Conservation (phyloP, 2,797 vertebrate species). For the Hippoglossus hippoglossus region DNA sequence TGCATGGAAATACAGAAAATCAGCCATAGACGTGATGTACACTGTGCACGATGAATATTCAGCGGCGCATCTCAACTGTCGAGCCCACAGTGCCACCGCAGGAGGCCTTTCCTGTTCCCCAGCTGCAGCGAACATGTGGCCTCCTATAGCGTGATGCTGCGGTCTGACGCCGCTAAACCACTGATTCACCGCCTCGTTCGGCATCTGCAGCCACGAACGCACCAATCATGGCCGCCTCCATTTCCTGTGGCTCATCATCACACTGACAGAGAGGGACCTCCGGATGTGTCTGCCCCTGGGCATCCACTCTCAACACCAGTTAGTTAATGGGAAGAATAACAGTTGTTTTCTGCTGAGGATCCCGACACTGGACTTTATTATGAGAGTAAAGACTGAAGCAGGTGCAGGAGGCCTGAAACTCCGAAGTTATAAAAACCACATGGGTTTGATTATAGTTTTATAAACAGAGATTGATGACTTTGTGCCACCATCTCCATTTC, state of each 20-base stretch:
- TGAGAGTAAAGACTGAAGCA: conserved; percentile 21
- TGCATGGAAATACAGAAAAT: background rate
- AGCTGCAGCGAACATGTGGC: background rate
- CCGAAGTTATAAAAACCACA: background rate
- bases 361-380: conserved; percentile 15
- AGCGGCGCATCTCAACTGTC: background rate
- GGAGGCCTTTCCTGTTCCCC: background rate
- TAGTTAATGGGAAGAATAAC: conserved; percentile 63
- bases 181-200: conserved; percentile 22
- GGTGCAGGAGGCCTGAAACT: conserved; percentile 38
- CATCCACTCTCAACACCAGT: conserved; percentile 46
- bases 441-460: background rate
- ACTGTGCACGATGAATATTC: background rate
- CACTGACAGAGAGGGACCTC: conserved; percentile 27
- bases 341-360: conserved; percentile 48
- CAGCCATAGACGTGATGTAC: background rate
- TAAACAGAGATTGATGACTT: too few relatives aligned
- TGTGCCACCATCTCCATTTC: too few relatives aligned
- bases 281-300: conserved; percentile 34
- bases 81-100: too few relatives aligned
- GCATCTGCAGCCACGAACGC: conserved; percentile 52
- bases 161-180: conserved; percentile 1
- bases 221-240: conserved; percentile 29
- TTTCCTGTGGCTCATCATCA: conserved; percentile 31
- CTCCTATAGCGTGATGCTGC: background rate